Evolutionary conservation across 2,888 invertebrate species (phyloP).

Genomic region (Drosophila diplacantha): DNA sequence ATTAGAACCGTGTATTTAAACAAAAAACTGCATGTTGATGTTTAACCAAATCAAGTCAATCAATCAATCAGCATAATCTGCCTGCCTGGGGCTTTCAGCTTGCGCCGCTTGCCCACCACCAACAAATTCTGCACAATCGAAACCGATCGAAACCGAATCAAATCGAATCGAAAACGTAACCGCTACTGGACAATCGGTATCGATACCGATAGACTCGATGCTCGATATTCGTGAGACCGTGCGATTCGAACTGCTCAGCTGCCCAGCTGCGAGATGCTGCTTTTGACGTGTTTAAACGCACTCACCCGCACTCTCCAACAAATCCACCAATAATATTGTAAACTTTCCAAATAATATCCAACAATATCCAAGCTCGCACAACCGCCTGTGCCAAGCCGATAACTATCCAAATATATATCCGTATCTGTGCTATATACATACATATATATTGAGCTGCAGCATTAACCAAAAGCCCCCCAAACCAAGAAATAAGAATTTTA

Average conservation of each 20-base stretch:
- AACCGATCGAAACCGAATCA: conserved; percentile 50
- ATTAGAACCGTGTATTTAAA: conserved; percentile 54
- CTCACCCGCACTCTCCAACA: conserved; percentile 36
- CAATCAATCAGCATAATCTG: conserved; percentile 36
- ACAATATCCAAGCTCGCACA: conserved; percentile 51
- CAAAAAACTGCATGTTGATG: conserved; percentile 69
- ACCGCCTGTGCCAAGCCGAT: conserved; percentile 63
- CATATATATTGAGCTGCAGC: conserved; percentile 25
- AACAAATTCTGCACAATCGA: conserved; percentile 43
- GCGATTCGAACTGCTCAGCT: conserved; percentile 34
- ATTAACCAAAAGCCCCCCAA: conserved; percentile 8
- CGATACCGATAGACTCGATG: conserved; percentile 21
- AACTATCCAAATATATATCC: conserved; percentile 32
- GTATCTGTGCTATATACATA: conserved; percentile 21
- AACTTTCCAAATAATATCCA: conserved; percentile 10
- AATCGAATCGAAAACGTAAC: conserved; percentile 22
- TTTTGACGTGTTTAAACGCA: conserved; percentile 53
- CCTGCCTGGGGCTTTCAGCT: conserved; percentile 61
- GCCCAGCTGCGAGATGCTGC: conserved; percentile 51
- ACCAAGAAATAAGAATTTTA: conserved; percentile 1
- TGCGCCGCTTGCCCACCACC: conserved; percentile 68
- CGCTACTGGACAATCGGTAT: conserved; percentile 18
- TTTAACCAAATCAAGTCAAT: conserved; percentile 51
- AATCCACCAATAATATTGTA: conserved; percentile 29
- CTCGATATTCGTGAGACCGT: conserved; percentile 23